Evolutionary conservation across 92 coral and sea anemone species (phyloP), one percentile per base, ranked within the genome.

Genomic region (Phymanthus crucifer): DNA sequence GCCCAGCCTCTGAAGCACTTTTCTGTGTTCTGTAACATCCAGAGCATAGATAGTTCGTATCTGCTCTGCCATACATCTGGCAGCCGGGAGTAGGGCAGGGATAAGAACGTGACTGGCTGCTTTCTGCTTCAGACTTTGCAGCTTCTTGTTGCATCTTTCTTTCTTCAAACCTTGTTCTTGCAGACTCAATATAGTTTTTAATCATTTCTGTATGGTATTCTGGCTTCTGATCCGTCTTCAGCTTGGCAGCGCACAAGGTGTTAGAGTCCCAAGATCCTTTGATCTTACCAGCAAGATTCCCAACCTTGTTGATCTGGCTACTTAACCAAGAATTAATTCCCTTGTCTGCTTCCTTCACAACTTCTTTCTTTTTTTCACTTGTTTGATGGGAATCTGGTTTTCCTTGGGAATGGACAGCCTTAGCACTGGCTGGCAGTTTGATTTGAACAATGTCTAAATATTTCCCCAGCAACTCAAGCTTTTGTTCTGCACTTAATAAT

Each of bases 21-120:
- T 92, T 93, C 75, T 95, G 99, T n/a, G 84, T 80, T 76, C 91
- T 88, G 79, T 78, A 90, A 46, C 99, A 95, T 13, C 94, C 90
- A 0, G 95, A 90, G 71, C 99, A 95, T 17, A 95, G 85, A 75
- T 95, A 95, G 72, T 86, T 90, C n/a, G 97, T 93, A 13, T 83
- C 92, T 4, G 93, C 92, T 0, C 90, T 93, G 3, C 99, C 99
- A 70, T 90, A 95, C 70, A 95, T 32, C 19, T 87, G 87, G 54
- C 99, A 95, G 1, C 96, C 99, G 4, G 90, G 92, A 7, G 84
- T 83, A 34, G 92, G 84, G 80, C 99, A 95, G 4, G 90, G 94
- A 72, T 89, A 90, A 4, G 95, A 85, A 26, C 66, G 70, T 37
- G 76, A 87, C 17, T 71, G 84, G 0, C 61, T 38, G 14, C 73